Evolutionary conservation across 2,888 invertebrate species (phyloP).

Genomic region (Eristalinus sepulchralis): DNA sequence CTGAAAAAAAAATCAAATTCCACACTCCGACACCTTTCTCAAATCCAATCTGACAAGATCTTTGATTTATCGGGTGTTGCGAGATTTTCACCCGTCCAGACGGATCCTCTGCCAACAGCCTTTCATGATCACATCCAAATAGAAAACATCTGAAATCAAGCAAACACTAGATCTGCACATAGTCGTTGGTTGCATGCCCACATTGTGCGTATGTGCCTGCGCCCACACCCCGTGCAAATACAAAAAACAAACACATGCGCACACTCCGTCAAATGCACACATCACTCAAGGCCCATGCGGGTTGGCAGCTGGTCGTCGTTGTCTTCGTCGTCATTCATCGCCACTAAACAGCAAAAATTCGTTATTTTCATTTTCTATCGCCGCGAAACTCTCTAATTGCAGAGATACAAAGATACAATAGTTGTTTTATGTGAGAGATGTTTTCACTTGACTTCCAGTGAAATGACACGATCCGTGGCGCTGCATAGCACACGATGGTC

Average conservation of each 20-base stretch:
- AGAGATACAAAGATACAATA: conserved; percentile 39
- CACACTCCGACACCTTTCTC: not conserved
- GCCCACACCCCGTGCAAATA: not conserved
- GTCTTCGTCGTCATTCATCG: not conserved
- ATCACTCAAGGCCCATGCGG: not conserved
- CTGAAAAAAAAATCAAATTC: not conserved
- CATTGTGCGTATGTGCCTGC: not conserved
- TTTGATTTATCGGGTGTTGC: not conserved
- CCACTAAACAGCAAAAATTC: not conserved
- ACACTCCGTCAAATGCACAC: not conserved
- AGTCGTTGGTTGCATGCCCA: not conserved
- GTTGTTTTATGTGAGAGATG: conserved; percentile 12
- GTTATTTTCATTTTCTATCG: not conserved
- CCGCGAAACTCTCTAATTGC: conserved; percentile 51
- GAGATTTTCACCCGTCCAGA: not conserved
- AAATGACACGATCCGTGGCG: conserved; percentile 15
- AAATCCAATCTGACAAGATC: not conserved
- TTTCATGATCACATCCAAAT: not conserved
- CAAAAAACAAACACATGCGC: not conserved
- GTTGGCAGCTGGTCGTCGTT: not conserved
- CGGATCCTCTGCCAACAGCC: not conserved
- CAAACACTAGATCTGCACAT: not conserved
- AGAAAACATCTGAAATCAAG: not conserved
- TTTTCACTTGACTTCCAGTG: conserved; percentile 41
- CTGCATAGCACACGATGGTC: conserved; percentile 8